phyloP scores from a whole-genome alignment of 2,888 invertebrate genomes.

The Xestia c-nigrum region DNA sequence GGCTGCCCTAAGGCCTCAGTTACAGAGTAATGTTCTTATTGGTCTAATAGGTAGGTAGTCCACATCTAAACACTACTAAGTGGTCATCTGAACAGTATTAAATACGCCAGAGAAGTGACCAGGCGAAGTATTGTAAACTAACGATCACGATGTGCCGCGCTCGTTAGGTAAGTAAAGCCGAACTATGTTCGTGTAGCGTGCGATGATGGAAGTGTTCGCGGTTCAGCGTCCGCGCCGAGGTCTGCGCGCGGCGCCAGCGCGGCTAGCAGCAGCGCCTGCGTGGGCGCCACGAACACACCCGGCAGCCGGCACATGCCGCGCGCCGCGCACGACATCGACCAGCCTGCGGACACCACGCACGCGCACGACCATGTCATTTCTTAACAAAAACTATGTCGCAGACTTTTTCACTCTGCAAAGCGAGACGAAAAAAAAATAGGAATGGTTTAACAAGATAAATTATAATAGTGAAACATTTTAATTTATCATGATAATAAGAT shows the following conservation, averaged over 20 bases:
- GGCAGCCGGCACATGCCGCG: constrained; percentile 73
- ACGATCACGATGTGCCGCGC: not conserved
- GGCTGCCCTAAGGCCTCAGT: constrained; percentile 16
- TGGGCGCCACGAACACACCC: constrained; percentile 73
- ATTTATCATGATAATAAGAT: not conserved
- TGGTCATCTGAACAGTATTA: not conserved
- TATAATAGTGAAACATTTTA: not conserved
- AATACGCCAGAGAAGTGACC: not conserved
- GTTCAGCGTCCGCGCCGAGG: not conserved
- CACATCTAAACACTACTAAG: not conserved
- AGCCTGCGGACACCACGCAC: constrained; percentile 28
- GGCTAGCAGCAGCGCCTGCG: constrained; percentile 77
- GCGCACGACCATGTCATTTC: no score
- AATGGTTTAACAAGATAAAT: not conserved
- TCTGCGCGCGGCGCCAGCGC: constrained; percentile 54
- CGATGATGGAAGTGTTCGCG: not conserved
- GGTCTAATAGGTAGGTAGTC: not conserved
- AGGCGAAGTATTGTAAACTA: not conserved
- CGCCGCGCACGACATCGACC: constrained; percentile 50
- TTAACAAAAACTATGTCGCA: not conserved
- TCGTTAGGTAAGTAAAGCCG: no score
- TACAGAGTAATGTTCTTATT: not conserved
- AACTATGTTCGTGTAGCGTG: not conserved
- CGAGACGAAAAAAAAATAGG: no score
- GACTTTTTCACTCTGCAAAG: not conserved